These are phyloP conservation scores for Sebastes schlegelii DNA, from an alignment of 2,113 vertebrate genomes.

Conservation along the genomic window DNA sequence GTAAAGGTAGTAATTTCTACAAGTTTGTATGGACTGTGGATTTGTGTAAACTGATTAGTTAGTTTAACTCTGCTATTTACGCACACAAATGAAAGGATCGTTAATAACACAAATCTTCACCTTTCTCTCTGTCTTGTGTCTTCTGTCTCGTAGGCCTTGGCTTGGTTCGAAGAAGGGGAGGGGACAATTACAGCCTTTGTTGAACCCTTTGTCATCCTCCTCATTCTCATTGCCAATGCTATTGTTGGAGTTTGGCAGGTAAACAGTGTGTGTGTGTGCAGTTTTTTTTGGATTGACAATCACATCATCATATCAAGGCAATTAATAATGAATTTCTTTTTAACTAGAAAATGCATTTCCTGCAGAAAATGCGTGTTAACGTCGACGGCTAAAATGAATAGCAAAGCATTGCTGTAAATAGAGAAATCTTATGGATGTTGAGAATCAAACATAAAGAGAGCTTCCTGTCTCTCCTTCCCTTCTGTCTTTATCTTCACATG, in stretches of 20 bases:
- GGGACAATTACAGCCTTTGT: conserved; percentile 87
- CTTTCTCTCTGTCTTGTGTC: conserved; percentile 7
- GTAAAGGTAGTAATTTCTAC: not conserved
- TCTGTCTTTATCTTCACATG: too few species aligned
- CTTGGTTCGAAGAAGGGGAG: conserved; percentile 87
- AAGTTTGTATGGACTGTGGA: not conserved
- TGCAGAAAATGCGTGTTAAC: too few species aligned
- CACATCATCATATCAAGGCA: not conserved
- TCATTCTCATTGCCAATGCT: conserved; percentile 87
- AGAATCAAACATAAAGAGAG: not conserved
- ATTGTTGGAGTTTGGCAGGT: conserved; percentile 89
- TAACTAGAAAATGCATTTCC: too few species aligned
- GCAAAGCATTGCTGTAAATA: too few species aligned
- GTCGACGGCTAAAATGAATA: too few species aligned
- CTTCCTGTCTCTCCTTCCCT: too few species aligned
- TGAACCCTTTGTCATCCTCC: conserved; percentile 88
- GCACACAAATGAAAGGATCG: not conserved
- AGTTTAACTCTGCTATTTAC: not conserved
- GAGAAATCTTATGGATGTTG: not conserved
- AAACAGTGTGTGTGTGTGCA: conserved; percentile 15
- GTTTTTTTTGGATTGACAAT: not conserved
- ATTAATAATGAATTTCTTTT: too few species aligned
- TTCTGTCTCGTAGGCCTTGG: conserved; percentile 77
- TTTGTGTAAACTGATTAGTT: not conserved
- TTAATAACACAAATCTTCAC: not conserved